A percentile compares a stretch with the other conserved stretches of the same genome.
Evolutionary conservation across 2,113 vertebrate species (phyloP).

Genomic region (Boulengeromyrus knoepffleri): DNA sequence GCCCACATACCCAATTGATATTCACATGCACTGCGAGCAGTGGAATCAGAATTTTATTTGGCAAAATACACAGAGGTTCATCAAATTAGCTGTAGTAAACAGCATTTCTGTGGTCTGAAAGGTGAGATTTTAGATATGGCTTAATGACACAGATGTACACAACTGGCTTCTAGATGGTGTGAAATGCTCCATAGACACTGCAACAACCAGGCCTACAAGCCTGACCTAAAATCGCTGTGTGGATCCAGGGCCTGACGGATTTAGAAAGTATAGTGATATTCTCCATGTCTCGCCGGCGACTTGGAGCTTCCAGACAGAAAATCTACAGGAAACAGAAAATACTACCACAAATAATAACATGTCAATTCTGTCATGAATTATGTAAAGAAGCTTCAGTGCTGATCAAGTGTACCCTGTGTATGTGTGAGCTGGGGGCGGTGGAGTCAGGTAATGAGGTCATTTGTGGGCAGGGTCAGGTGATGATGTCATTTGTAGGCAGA

Average conservation of each 20-base stretch:
- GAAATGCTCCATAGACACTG: background rate
- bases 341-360: background rate
- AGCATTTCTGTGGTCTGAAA: background rate
- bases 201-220: background rate
- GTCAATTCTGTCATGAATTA: background rate
- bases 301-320: background rate
- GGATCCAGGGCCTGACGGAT: background rate
- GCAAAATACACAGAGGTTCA: background rate
- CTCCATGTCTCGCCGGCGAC: background rate
- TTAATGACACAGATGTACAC: background rate
- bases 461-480: background rate
- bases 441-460: background rate
- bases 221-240: background rate
- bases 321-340: background rate
- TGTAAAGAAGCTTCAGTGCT: background rate
- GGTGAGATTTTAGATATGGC: background rate
- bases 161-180: background rate
- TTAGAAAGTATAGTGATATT: background rate
- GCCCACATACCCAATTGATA: background rate
- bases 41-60: background rate
- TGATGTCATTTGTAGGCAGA: background rate
- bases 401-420: background rate
- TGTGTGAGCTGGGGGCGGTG: background rate
- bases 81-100: background rate
- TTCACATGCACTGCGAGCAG: background rate